Percentiles rank a stretch among this genome's conserved stretches.
Evolutionary conservation across 2,888 invertebrate genomes (phyloP).

Genomic region (Glomeris marginata): DNA sequence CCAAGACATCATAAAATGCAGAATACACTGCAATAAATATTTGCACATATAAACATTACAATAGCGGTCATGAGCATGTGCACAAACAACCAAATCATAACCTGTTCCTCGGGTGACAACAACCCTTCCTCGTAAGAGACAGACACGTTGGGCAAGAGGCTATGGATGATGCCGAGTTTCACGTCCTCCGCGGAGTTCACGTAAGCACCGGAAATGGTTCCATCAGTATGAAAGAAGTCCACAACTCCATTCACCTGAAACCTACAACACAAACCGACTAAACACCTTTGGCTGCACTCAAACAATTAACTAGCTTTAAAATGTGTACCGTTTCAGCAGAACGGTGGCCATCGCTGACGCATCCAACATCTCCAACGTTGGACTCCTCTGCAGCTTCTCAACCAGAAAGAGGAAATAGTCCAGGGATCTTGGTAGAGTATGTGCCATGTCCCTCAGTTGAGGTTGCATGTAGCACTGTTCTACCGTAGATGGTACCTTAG

Average conservation of each 20-base stretch:
- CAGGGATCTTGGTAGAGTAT: constrained; percentile 4
- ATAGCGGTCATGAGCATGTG: no score
- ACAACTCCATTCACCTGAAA: constrained; percentile 8
- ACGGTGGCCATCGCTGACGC: constrained; percentile 4
- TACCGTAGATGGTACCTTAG: not conserved
- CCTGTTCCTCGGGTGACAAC: constrained; percentile 3
- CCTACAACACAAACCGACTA: not conserved
- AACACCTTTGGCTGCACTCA: no score
- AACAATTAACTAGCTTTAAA: no score
- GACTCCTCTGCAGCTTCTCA: constrained; percentile 9
- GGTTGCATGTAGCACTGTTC: constrained; percentile 2
- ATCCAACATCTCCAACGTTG: not conserved
- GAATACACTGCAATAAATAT: no score
- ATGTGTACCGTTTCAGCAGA: constrained; percentile 4
- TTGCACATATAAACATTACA: no score
- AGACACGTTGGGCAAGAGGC: not conserved
- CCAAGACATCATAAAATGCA: no score
- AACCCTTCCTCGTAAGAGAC: not conserved
- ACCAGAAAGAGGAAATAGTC: constrained; percentile 9
- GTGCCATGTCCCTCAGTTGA: not conserved
- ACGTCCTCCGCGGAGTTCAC: not conserved
- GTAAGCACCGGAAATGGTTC: not conserved
- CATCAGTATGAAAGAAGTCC: not conserved
- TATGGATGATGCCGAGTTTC: constrained; percentile 3
- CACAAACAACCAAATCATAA: no score